Conservation (phyloP, 2,888 invertebrate species). For the Eustalomyia histrio region DNA sequence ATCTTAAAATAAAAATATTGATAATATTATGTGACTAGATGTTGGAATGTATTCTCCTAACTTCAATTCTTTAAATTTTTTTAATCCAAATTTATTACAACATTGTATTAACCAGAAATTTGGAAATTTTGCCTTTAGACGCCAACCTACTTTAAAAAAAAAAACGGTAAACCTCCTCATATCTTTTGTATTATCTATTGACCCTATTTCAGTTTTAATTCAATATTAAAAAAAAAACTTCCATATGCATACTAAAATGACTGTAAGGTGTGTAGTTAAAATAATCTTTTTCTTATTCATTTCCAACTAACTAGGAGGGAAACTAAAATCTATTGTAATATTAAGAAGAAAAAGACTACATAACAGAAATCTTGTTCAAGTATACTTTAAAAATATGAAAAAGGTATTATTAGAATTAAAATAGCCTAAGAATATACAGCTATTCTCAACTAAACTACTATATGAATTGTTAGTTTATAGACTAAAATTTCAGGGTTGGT, state of each 20-base stretch:
- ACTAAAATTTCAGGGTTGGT: no score
- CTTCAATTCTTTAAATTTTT: no score
- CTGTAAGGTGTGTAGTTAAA: conserved; percentile 52
- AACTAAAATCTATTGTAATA: conserved; percentile 35
- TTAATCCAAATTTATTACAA: no score
- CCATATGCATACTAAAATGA: conserved; percentile 51
- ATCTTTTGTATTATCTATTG: conserved; percentile 60
- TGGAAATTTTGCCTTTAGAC: conserved; percentile 34
- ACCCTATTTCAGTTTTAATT: conserved; percentile 52
- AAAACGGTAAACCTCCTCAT: conserved; percentile 38
- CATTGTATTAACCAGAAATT: not conserved
- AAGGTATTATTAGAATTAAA: conserved; percentile 53
- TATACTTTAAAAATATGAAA: conserved; percentile 20
- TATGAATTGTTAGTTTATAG: conserved; percentile 36
- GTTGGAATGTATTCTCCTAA: not conserved
- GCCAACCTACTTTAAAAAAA: conserved; percentile 42
- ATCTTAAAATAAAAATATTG: not conserved
- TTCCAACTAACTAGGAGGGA: conserved; percentile 20
- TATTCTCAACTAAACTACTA: not conserved
- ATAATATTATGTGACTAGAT: not conserved
- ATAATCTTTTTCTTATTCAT: conserved; percentile 27
- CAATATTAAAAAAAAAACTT: conserved; percentile 32
- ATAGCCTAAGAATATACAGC: conserved; percentile 42
- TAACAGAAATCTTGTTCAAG: conserved; percentile 25
- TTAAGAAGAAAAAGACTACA: not conserved